Base-by-base conservation (phyloP, 2,113 vertebrate species). In the Rafetus swinhoei region DNA sequence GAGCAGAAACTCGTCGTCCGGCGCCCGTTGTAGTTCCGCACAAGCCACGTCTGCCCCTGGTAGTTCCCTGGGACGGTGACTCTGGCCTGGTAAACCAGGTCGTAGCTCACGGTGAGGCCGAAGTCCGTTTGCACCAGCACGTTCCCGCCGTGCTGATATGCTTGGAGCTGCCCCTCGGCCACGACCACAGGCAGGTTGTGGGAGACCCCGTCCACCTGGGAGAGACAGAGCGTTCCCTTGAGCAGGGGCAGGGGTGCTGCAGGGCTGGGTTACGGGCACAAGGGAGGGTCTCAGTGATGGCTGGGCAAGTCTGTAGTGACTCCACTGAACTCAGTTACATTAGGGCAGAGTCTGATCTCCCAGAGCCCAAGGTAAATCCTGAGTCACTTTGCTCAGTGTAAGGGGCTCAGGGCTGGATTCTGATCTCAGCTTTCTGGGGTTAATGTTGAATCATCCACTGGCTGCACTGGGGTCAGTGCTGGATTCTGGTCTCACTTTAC, bases 21-120 rank as follows among this genome's bases (percentile, higher is more conserved):
- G 19, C 95, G 55, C 2, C 90, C 91, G 0, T 98, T 97, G 90
- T 97, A 98, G 90, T 98, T 95, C 29, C 98, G 2, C 98, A 99
- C 62, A 99, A 94, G 53, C 98, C 98, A 97, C 21, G 98, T 19
- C n/a, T 54, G 80, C 25, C 94, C 79, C 87, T 87, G 80, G 90
- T 98, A 97, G 79, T 82, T 96, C 29, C 92, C 96, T 0, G 97
- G 96, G 32, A 97, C 82, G 0, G 86, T 97, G 86, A 98, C 93
- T 25, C 57, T 88, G 24, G 98, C 93, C 0, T 94, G 77, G 86
- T 97, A 97, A 52, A 53, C 0, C 2, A 98, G 95, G 94, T 98
- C 97, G 0, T 98, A 98, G 77, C 22, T 81, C 57, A 98, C 8
- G 2, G 74, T 0, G 5, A 98, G 92, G 35, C 97, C 98, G 0